These are phyloP conservation scores for Rostratula benghalensis DNA, from an alignment of 2,113 vertebrate species.

Conservation along the genomic window DNA sequence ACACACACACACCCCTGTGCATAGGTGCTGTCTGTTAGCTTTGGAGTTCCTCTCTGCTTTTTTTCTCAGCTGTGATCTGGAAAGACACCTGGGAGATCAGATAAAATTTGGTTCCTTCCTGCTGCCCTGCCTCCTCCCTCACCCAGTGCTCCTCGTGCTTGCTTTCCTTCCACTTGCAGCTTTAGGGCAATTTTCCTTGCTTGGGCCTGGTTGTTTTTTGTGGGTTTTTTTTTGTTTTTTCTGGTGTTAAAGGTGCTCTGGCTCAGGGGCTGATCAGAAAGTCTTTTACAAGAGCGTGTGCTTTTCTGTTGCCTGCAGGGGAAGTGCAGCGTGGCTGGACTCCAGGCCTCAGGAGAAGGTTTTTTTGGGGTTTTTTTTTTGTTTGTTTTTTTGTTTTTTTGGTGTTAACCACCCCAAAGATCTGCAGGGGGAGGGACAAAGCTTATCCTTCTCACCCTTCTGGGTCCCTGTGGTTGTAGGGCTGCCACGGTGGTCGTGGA, in stretches of 20 bases:
- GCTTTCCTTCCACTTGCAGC: background rate
- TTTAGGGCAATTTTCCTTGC: background rate
- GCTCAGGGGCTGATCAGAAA: background rate
- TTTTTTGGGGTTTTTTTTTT: too few species aligned
- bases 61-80: background rate
- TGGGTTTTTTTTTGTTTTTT: background rate
- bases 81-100: slow-evolving; percentile 14
- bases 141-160: background rate
- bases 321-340: background rate
- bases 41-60: background rate
- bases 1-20: rapidly evolving
- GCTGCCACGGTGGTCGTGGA: background rate
- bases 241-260: background rate
- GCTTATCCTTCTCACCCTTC: background rate
- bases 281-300: background rate
- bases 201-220: background rate
- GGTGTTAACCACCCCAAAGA: background rate
- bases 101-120: slow-evolving; percentile 44
- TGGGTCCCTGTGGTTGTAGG: background rate
- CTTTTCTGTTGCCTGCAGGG: background rate
- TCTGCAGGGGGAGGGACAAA: background rate
- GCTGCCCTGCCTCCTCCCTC: background rate
- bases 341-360: background rate
- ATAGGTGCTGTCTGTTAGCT: background rate
- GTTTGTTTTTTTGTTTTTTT: too few species aligned